A percentile compares a stretch with the other conserved stretches of the same genome.
Conservation (phyloP, 2,888 invertebrate species). For the Siphlonurus alternatus region DNA sequence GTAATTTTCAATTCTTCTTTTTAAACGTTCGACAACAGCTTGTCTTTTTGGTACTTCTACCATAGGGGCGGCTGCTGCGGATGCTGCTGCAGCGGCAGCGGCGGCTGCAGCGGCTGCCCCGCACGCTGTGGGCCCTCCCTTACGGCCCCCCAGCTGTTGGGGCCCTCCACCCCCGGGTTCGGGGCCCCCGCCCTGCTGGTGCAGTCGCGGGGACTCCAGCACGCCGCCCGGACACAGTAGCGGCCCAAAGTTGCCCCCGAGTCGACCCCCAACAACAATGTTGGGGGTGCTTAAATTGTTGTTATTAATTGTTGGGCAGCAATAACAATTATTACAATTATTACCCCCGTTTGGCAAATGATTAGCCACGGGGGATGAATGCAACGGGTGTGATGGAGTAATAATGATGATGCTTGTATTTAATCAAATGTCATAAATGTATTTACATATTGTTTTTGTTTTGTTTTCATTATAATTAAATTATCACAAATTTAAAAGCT, state of each 20-base stretch:
- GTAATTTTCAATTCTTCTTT: conserved; percentile 73
- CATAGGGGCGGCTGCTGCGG: conserved; percentile 26
- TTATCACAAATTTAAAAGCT: not conserved
- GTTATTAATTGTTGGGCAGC: conserved; percentile 1
- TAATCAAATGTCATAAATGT: no score
- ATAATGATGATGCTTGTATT: not conserved
- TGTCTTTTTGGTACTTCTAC: conserved; percentile 44
- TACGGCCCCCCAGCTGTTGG: conserved; percentile 30
- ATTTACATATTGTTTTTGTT: not conserved
- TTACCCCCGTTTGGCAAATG: no score
- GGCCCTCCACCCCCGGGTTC: not conserved
- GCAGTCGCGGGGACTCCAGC: not conserved
- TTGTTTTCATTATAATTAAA: no score
- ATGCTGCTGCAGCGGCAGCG: conserved; percentile 30
- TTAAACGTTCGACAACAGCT: conserved; percentile 69
- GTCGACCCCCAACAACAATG: conserved; percentile 1
- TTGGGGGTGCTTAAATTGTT: not conserved
- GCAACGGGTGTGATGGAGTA: not conserved
- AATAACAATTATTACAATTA: not conserved
- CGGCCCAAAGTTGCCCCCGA: not conserved
- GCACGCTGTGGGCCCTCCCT: not conserved
- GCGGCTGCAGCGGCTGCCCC: conserved; percentile 6
- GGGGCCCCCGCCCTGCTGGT: not conserved
- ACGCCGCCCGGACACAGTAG: not conserved
- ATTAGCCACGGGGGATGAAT: not conserved